Conservation (phyloP, 2,888 invertebrate genomes). For the Hirtodrosophila duncani region DNA sequence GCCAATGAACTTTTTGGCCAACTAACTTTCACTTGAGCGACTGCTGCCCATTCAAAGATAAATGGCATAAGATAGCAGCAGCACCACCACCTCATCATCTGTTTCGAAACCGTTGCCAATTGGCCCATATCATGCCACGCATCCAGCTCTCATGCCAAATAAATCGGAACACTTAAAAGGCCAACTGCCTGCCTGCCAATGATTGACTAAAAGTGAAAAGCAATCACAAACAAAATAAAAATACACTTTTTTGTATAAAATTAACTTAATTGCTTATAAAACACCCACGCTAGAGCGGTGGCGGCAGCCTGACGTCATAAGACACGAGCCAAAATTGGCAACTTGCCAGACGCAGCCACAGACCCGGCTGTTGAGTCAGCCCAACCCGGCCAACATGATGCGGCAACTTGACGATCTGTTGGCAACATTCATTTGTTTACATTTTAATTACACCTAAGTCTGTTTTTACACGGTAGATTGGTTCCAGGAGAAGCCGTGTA, state of each 20-base stretch:
- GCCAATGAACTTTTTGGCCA: constrained; percentile 45
- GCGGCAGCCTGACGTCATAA: constrained; percentile 51
- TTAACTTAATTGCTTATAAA: constrained; percentile 27
- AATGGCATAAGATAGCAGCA: constrained; percentile 41
- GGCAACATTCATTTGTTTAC: too few species aligned
- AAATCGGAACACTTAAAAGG: constrained; percentile 43
- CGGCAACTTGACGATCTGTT: too few species aligned
- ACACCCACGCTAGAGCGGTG: constrained; percentile 26
- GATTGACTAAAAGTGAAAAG: constrained; percentile 44
- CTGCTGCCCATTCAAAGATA: constrained; percentile 36
- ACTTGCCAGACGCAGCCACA: constrained; percentile 13
- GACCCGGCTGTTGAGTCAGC: constrained; percentile 7
- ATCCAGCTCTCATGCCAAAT: constrained; percentile 16
- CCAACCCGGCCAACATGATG: constrained; percentile 11
- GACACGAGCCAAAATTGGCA: constrained; percentile 27
- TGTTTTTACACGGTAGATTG: too few species aligned
- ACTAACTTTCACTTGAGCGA: constrained; percentile 44
- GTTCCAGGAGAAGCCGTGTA: too few species aligned
- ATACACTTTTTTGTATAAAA: constrained; percentile 13
- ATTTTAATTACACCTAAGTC: too few species aligned
- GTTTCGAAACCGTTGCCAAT: constrained; percentile 29
- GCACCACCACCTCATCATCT: too few species aligned
- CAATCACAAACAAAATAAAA: constrained; percentile 26
- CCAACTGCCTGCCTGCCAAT: too few species aligned
- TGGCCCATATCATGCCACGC: constrained; percentile 49